These are phyloP conservation scores for Pionites leucogaster DNA, from an alignment of 2,113 vertebrate genomes.

Conservation along the genomic window DNA sequence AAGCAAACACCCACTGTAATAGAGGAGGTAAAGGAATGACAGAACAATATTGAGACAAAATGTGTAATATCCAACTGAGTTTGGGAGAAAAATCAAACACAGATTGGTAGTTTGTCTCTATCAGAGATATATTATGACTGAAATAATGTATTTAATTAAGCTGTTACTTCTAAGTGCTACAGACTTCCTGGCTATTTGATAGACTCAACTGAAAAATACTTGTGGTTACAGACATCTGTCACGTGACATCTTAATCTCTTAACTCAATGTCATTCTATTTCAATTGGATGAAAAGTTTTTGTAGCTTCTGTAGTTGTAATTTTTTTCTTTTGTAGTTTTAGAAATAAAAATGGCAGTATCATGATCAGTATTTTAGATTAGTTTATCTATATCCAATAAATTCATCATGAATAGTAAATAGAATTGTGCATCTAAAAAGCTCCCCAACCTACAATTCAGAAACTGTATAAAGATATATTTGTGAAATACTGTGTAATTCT, in stretches of 20 bases:
- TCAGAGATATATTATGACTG: neutral
- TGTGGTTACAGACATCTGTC: neutral
- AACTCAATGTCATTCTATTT: neutral
- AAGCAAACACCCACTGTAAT: neutral
- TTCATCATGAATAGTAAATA: neutral
- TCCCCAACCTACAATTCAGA: neutral
- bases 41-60: neutral
- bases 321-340: neutral
- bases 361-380: neutral
- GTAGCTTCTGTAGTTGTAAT: neutral
- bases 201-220: neutral
- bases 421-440: neutral
- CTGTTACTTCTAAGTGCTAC: neutral
- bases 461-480: neutral
- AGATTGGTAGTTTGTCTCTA: neutral
- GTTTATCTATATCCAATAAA: neutral
- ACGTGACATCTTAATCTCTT: neutral
- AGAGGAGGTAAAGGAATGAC: neutral
- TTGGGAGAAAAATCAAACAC: neutral
- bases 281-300: neutral
- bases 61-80: neutral
- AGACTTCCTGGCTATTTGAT: neutral
- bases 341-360: neutral
- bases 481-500: neutral
- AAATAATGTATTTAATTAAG: neutral